These are phyloP conservation scores for Onychostoma macrolepis DNA, from an alignment of 2,113 vertebrate genomes.

Conservation along the genomic window DNA sequence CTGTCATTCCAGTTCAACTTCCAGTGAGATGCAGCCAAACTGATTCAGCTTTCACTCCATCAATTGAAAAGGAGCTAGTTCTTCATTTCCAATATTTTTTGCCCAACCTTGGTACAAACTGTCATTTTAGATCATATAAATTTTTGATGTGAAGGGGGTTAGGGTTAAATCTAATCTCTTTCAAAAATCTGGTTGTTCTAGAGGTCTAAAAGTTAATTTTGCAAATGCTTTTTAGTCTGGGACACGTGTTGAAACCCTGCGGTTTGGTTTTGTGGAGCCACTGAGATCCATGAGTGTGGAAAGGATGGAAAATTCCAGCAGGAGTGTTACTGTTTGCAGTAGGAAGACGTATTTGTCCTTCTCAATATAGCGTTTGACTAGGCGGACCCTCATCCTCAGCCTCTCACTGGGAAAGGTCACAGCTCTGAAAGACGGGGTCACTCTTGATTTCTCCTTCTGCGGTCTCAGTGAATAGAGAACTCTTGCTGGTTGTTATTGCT, in stretches of 20 bases:
- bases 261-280: slow-evolving; percentile 29
- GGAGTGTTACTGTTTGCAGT: slow-evolving; percentile 43
- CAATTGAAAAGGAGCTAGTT: neutral
- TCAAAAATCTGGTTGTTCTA: neutral
- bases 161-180: neutral
- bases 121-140: neutral
- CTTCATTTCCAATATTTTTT: neutral
- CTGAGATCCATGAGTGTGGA: slow-evolving; percentile 39
- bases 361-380: slow-evolving; percentile 31
- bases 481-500: slow-evolving; percentile 43
- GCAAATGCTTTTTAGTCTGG: neutral
- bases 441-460: slow-evolving; percentile 17
- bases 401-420: slow-evolving; percentile 18
- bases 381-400: slow-evolving; percentile 14
- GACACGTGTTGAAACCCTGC: neutral
- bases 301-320: slow-evolving; percentile 49
- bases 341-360: slow-evolving; percentile 27
- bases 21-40: neutral
- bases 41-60: neutral
- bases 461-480: slow-evolving; percentile 24
- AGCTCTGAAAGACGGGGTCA: slow-evolving; percentile 17
- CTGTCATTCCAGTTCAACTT: neutral
- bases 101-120: neutral
- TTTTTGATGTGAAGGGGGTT: too few species aligned
- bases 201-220: neutral